A percentile compares a stretch with the other conserved stretches of the same genome.
Evolutionary conservation across 1,140 invertebrate species (phyloP).

Genomic region (Apocrypta bakeri): DNA sequence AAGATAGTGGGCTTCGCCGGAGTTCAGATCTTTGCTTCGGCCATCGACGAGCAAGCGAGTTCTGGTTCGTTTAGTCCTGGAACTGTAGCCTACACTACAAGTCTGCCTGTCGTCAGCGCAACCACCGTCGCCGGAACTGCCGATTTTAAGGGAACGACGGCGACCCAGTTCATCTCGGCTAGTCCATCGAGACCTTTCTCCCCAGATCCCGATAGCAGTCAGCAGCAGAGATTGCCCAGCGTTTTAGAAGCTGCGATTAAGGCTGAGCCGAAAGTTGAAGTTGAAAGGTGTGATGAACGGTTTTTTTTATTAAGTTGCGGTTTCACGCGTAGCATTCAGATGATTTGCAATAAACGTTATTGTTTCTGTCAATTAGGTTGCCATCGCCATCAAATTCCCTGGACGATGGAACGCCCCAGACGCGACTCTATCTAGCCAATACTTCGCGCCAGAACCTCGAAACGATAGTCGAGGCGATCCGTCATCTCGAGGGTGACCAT

Average conservation of each 20-base stretch:
- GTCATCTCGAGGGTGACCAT: constrained; percentile 96
- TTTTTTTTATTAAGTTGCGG: constrained; percentile 47
- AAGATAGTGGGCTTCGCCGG: constrained; percentile 66
- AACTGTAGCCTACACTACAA: constrained; percentile 56
- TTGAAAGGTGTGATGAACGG: constrained; percentile 77
- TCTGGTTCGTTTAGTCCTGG: constrained; percentile 13
- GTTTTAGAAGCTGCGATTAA: constrained; percentile 90
- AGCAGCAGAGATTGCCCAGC: constrained; percentile 76
- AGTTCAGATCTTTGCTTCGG: constrained; percentile 48
- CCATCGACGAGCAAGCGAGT: constrained; percentile 46
- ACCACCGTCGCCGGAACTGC: background rate
- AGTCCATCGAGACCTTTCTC: constrained; percentile 68
- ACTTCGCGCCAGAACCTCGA: constrained; percentile 95
- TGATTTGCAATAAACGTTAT: background rate
- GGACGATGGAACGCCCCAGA: constrained; percentile 75
- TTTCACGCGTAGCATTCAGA: no score
- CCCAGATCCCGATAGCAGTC: constrained; percentile 54
- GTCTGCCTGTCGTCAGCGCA: constrained; percentile 44
- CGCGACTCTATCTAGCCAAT: constrained; percentile 82
- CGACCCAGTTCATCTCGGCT: constrained; percentile 61
- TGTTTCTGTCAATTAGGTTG: constrained; percentile 66
- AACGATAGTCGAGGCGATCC: constrained; percentile 97
- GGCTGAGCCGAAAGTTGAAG: constrained; percentile 89
- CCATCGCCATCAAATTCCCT: constrained; percentile 76
- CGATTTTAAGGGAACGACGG: constrained; percentile 45